Percentiles rank a stretch among this genome's conserved stretches.
Conservation (phyloP, 2,113 vertebrate species). For the Zosterops japonicus region DNA sequence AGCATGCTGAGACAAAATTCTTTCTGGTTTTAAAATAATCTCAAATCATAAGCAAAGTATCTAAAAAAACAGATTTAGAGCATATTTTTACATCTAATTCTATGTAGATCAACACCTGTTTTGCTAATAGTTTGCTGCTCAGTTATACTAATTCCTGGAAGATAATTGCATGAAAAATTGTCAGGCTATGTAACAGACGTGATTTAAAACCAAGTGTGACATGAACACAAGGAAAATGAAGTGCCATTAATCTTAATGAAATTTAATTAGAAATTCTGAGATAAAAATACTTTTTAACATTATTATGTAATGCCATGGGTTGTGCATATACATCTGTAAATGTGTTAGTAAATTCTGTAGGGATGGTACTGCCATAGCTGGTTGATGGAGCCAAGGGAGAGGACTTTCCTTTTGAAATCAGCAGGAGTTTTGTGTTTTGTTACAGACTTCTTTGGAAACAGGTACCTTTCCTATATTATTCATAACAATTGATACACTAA, state of each 20-base stretch:
- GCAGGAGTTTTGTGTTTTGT: not conserved
- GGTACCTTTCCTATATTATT: not conserved
- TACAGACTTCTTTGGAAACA: not conserved
- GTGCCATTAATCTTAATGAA: conserved; percentile 11
- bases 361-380: not conserved
- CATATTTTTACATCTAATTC: not conserved
- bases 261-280: not conserved
- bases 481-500: not conserved
- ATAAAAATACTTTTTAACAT: conserved; percentile 25
- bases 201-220: conserved; percentile 15
- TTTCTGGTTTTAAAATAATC: not conserved
- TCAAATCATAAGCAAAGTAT: not conserved
- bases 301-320: not conserved
- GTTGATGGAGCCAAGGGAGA: not conserved
- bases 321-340: not conserved
- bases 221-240: not conserved
- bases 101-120: not conserved
- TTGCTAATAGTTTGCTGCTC: not conserved
- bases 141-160: not conserved
- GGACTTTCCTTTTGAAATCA: not conserved
- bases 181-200: not conserved
- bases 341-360: not conserved
- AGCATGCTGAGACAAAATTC: not conserved
- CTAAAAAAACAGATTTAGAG: not conserved
- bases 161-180: not conserved